phyloP scores from a whole-genome alignment of 1,140 invertebrate genomes.

The Myzus persicae region DNA sequence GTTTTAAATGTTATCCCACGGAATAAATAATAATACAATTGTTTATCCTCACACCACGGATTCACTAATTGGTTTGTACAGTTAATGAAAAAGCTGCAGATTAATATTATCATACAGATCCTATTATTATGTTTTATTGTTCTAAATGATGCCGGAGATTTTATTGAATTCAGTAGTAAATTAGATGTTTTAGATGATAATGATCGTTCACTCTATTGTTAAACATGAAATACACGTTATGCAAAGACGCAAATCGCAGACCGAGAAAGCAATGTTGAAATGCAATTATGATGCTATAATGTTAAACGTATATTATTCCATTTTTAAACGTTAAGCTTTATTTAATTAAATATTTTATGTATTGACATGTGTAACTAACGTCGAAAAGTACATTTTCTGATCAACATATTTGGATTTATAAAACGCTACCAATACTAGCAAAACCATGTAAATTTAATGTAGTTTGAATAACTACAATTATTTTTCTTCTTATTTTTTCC shows the following conservation, averaged over 20 bases:
- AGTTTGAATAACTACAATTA: too few species aligned
- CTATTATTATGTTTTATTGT: background rate
- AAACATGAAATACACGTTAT: background rate
- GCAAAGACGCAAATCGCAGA: background rate
- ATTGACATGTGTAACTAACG: background rate
- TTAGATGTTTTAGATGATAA: background rate
- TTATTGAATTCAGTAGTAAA: background rate
- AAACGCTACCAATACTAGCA: background rate
- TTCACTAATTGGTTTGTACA: background rate
- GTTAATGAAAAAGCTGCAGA: background rate
- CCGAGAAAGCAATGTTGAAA: background rate
- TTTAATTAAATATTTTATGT: background rate
- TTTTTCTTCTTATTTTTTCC: too few species aligned
- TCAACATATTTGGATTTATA: too few species aligned
- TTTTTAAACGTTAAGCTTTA: background rate
- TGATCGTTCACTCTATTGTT: background rate
- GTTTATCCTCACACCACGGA: background rate
- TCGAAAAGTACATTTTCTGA: background rate
- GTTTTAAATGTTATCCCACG: background rate
- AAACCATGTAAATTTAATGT: background rate
- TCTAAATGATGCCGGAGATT: background rate
- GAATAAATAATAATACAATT: background rate
- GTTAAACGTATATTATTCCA: background rate
- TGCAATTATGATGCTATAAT: background rate
- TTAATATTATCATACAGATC: background rate